phyloP scores from a whole-genome alignment of 2,888 invertebrate species.

The Leucozona laternaria region DNA sequence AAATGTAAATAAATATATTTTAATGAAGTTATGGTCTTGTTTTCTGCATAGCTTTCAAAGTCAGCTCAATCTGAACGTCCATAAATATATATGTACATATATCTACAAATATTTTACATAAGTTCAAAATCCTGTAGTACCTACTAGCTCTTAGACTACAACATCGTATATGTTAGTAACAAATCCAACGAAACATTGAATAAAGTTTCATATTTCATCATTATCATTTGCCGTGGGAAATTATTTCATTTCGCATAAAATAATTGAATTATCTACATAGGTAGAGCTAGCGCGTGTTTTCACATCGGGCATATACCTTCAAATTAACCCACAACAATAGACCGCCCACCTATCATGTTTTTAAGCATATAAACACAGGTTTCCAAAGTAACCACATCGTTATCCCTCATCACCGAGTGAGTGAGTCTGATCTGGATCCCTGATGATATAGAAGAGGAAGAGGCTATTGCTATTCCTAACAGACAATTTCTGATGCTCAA shows the following conservation, averaged over 20 bases:
- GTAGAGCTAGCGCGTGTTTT: slow-evolving; percentile 23
- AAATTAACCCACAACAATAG: slow-evolving; percentile 42
- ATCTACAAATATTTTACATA: too few relatives aligned
- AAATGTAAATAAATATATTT: too few relatives aligned
- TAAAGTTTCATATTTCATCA: slow-evolving; percentile 59
- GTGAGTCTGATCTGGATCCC: not conserved
- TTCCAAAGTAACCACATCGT: slow-evolving; percentile 61
- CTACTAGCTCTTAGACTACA: too few relatives aligned
- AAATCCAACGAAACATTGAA: not conserved
- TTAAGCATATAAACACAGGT: slow-evolving; percentile 57
- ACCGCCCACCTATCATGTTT: slow-evolving; percentile 63
- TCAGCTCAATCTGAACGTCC: too few relatives aligned
- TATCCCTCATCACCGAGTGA: slow-evolving; percentile 28
- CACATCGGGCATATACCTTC: not conserved
- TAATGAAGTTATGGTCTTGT: too few relatives aligned
- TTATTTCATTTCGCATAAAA: slow-evolving; percentile 29
- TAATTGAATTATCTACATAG: slow-evolving; percentile 53
- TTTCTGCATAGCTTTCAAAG: too few relatives aligned
- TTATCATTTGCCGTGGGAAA: slow-evolving; percentile 57
- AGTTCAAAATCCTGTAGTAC: too few relatives aligned
- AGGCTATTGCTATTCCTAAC: slow-evolving; percentile 50
- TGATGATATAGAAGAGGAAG: slow-evolving; percentile 4
- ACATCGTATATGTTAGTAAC: not conserved
- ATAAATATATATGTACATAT: too few relatives aligned
- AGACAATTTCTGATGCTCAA: slow-evolving; percentile 22